Evolutionary conservation across 1,140 invertebrate genomes (phyloP), one percentile per base, ranked within the genome.

Genomic region (Zaprionus ornatus): DNA sequence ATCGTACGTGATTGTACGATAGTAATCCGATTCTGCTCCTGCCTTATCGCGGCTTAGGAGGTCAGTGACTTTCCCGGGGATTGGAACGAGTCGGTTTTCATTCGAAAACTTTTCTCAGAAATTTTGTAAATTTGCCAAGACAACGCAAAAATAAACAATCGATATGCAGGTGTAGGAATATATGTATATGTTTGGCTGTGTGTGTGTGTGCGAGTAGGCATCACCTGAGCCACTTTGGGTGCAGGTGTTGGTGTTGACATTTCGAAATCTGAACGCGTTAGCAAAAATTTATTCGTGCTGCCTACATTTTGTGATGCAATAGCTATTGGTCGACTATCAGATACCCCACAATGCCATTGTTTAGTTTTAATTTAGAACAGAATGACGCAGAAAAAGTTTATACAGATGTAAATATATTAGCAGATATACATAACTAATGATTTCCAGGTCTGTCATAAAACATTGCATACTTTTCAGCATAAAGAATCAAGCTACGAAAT

Each of bases 231-330:
- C 68, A 82, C 67, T 84, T 87, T 84, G 35, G 37, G 40, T 86
- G 84, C 84, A 87, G 84, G 84, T 87, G 83, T 69, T 78, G 74
- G 70, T 87, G 84, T 87, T 90, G 85, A 87, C 84, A 87, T 87
- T 87, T 87, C 84, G 74, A 87, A 87, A 87, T 87, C 77, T 82
- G 84, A 84, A 65, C 71, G 84, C 84, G 78, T 88, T 87, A 54
- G 84, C 84, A 81, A 68, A 87, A 81, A 75, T 59, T 54, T 66
- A 87, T 75, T 74, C 55, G 62, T 78, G 27, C 60, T 75, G 67
- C 73, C 61, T 76, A 72, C 48, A 72, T 59, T 68, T 65, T 27
- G 42, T 62, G 67, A 19, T 9, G 7, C 7, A 9, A 0, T 17
- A 35, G 19, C 35, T 19, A 5, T 1, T 37, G 45, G 1, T 19